These are phyloP conservation scores for Melanchra persicariae DNA, from an alignment of 2,888 invertebrate species.

Conservation along the genomic window DNA sequence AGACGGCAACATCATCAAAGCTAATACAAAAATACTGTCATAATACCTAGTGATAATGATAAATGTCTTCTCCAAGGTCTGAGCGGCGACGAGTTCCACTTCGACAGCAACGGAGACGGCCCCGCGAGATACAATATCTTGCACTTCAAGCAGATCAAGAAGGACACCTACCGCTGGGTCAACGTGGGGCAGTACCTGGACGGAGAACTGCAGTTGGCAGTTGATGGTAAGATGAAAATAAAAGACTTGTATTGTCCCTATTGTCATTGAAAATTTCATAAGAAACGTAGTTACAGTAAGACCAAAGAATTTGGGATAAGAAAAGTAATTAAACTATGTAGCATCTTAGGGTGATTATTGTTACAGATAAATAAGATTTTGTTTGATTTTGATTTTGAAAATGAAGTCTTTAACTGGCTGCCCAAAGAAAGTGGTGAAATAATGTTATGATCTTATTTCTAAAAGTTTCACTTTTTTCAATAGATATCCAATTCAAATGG, in stretches of 20 bases:
- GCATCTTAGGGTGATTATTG: too few relatives aligned
- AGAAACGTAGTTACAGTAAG: too few relatives aligned
- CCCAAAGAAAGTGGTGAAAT: too few relatives aligned
- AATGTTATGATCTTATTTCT: too few relatives aligned
- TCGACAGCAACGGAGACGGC: slow-evolving; percentile 97
- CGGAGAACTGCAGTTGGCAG: slow-evolving; percentile 94
- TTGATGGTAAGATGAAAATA: slow-evolving; percentile 89
- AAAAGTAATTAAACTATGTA: too few relatives aligned
- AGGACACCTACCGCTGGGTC: slow-evolving; percentile 95
- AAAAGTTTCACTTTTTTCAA: neutral
- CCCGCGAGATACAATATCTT: slow-evolving; percentile 98
- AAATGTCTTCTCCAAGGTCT: slow-evolving; percentile 91
- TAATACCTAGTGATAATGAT: neutral
- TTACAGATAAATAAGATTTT: too few relatives aligned
- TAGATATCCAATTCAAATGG: slow-evolving; percentile 96
- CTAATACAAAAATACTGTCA: neutral
- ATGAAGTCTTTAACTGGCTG: too few relatives aligned
- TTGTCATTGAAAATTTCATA: too few relatives aligned
- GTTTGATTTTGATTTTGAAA: too few relatives aligned
- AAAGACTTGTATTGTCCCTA: too few relatives aligned
- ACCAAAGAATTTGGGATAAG: too few relatives aligned
- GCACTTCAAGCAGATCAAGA: slow-evolving; percentile 96
- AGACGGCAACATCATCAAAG: too few relatives aligned
- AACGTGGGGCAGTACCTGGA: slow-evolving; percentile 96
- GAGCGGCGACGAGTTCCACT: slow-evolving; percentile 97